phyloP scores from a whole-genome alignment of 2,888 invertebrate species.

The Nasonovia ribisnigri region DNA sequence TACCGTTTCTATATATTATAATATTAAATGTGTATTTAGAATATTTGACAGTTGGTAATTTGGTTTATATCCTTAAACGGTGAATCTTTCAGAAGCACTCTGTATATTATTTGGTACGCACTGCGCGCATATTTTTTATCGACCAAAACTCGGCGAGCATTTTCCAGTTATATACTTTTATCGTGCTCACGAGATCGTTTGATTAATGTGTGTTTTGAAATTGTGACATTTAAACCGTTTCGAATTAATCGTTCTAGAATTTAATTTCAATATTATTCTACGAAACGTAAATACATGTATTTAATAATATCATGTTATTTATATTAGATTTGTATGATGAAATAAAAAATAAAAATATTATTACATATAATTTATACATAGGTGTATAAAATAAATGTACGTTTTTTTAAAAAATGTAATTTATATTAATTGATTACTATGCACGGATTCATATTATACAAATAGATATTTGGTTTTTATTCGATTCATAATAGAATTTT shows the following conservation, averaged over 20 bases:
- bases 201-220: constrained; percentile 22
- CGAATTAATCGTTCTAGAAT: constrained; percentile 19
- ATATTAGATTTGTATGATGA: background rate
- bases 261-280: constrained; percentile 10
- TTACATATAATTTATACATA: background rate
- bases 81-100: background rate
- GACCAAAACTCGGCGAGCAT: background rate
- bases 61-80: background rate
- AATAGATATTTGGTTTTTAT: constrained; percentile 9
- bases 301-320: background rate
- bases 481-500: background rate
- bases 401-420: background rate
- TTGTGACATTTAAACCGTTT: constrained; percentile 40
- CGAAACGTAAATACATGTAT: background rate
- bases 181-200: background rate
- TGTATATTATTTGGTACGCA: background rate
- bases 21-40: background rate
- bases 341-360: background rate
- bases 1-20: background rate
- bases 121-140: background rate
- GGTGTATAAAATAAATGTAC: background rate
- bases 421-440: constrained; percentile 7
- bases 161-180: background rate
- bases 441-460: background rate
- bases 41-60: background rate